A percentile compares a stretch with the other conserved stretches of the same genome.
Conservation (phyloP, 1,140 invertebrate genomes). For the Drosophila bocqueti region DNA sequence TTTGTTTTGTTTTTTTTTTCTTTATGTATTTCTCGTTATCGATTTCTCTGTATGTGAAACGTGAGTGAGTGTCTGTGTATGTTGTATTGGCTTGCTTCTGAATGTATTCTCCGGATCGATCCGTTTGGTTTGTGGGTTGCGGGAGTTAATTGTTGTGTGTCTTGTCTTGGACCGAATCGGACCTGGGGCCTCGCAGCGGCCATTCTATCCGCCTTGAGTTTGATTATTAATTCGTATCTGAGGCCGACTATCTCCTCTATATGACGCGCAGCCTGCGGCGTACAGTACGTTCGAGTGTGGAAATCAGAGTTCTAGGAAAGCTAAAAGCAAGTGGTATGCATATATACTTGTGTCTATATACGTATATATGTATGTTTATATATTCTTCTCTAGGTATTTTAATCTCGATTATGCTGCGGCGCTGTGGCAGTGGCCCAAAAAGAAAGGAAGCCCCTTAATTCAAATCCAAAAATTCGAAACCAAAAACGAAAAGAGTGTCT, state of each 20-base stretch:
- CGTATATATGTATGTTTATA: constrained; percentile 51
- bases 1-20: constrained; percentile 5
- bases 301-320: constrained; percentile 77
- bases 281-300: constrained; percentile 54
- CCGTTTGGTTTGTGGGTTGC: constrained; percentile 29
- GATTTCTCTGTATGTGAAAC: constrained; percentile 51
- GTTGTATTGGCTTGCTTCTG: constrained; percentile 19
- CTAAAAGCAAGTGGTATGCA: constrained; percentile 79
- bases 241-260: constrained; percentile 41
- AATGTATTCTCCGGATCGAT: constrained; percentile 31
- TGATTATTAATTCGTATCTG: constrained; percentile 54
- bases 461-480: constrained; percentile 29
- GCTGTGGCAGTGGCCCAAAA: constrained; percentile 51
- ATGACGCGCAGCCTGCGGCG: constrained; percentile 36
- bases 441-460: constrained; percentile 38
- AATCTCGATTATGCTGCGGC: constrained; percentile 64
- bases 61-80: constrained; percentile 16
- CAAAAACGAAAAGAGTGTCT: constrained; percentile 22
- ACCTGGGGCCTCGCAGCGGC: constrained; percentile 17
- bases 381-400: constrained; percentile 53
- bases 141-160: constrained; percentile 25
- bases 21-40: constrained; percentile 6
- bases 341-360: constrained; percentile 61
- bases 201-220: constrained; percentile 36
- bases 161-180: constrained; percentile 14